Percentiles rank a stretch among this genome's conserved stretches.
Conservation (phyloP, 2,113 vertebrate genomes). For the Spilogale gracilis region DNA sequence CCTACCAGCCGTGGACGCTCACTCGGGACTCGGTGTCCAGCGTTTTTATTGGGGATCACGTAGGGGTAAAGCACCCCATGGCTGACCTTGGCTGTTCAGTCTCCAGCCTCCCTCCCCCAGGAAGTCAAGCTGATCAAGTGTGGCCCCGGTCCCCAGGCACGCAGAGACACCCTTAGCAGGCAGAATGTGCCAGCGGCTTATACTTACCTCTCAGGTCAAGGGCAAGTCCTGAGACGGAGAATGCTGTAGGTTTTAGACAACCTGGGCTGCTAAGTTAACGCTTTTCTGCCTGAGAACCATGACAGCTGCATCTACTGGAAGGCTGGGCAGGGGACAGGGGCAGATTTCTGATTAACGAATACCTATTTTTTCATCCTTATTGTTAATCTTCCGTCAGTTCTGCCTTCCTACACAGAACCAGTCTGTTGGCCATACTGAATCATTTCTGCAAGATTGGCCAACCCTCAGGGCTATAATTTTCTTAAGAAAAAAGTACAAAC, state of each 20-base stretch:
- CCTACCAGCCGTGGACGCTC: neutral
- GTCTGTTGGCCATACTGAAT: neutral
- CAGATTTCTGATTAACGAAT: neutral
- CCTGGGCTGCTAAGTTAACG: neutral
- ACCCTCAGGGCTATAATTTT: neutral
- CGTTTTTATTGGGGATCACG: neutral
- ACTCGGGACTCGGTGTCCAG: neutral
- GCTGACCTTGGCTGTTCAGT: neutral
- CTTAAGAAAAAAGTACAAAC: neutral
- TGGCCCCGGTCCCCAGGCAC: neutral
- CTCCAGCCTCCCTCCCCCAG: neutral
- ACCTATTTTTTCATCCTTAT: neutral
- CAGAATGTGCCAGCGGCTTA: neutral
- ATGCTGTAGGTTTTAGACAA: neutral
- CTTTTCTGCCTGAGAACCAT: rapidly evolving
- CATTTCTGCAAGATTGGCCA: neutral
- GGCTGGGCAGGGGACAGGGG: no score
- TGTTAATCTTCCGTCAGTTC: neutral
- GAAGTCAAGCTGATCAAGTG: neutral
- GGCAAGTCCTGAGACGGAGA: neutral
- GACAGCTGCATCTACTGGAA: neutral
- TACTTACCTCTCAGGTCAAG: neutral
- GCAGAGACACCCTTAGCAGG: neutral
- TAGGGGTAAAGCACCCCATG: neutral
- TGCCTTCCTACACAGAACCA: neutral